Conservation (phyloP, 2,888 invertebrate genomes). For the Conomelus anceps region DNA sequence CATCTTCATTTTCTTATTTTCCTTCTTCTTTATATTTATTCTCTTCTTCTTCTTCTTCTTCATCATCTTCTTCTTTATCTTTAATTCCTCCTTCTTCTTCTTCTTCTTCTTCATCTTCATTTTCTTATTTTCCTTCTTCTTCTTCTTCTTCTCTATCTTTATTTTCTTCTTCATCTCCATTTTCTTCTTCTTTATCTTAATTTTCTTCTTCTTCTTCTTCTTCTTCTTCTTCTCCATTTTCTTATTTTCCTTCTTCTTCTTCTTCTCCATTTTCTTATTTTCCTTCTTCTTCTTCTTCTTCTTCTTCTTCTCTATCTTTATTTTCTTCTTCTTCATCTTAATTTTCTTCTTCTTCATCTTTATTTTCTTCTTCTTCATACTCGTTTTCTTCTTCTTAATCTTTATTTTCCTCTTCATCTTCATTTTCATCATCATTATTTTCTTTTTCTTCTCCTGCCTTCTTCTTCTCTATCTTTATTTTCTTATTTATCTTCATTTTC, state of each 20-base stretch:
- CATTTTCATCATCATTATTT: background rate
- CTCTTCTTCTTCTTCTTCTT: background rate
- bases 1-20: background rate
- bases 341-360: background rate
- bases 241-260: too few species aligned
- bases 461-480: too few species aligned
- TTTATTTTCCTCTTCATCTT: background rate
- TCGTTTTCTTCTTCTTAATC: background rate
- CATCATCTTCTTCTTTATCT: background rate
- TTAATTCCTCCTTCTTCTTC: background rate
- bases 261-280: too few species aligned
- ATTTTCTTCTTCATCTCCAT: too few species aligned
- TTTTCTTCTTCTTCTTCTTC: too few species aligned
- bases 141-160: too few species aligned
- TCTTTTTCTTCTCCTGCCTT: background rate
- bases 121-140: too few species aligned
- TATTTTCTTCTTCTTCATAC: background rate
- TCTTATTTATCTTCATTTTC: background rate
- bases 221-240: too few species aligned
- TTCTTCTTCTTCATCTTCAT: background rate
- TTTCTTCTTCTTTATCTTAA: too few species aligned
- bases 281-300: too few species aligned
- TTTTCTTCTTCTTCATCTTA: too few species aligned
- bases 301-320: background rate
- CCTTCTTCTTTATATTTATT: background rate